phyloP scores from a whole-genome alignment of 1,140 invertebrate genomes.

The Lethrus apterus region DNA sequence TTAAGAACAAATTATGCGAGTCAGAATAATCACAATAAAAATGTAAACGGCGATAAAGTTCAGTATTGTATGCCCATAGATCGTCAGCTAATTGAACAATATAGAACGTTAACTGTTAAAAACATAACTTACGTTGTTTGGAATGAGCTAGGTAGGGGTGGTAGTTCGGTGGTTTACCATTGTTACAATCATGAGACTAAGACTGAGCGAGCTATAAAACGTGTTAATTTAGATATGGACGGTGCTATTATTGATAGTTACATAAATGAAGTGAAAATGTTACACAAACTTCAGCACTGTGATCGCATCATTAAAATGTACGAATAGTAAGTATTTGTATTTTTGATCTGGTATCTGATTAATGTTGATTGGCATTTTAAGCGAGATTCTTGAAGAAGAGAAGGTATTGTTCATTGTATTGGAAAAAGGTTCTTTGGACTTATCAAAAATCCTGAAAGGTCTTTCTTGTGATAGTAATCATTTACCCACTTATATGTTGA shows the following conservation, averaged over 20 bases:
- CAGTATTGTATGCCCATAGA: constrained; percentile 6
- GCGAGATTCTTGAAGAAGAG: constrained; percentile 50
- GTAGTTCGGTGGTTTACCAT: constrained; percentile 36
- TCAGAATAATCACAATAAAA: not conserved
- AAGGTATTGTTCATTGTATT: constrained; percentile 77
- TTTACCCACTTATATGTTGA: constrained; percentile 62
- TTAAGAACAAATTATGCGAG: not conserved
- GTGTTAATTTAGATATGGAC: constrained; percentile 59
- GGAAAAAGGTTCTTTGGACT: constrained; percentile 89
- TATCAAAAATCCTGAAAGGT: constrained; percentile 67
- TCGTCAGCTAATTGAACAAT: constrained; percentile 1
- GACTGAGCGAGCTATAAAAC: constrained; percentile 31
- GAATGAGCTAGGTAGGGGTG: constrained; percentile 35
- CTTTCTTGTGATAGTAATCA: constrained; percentile 49
- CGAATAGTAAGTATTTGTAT: constrained; percentile 71
- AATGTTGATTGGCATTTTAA: constrained; percentile 24
- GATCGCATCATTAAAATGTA: constrained; percentile 76
- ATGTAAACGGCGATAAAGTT: not conserved
- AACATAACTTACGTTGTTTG: constrained; percentile 29
- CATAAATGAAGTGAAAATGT: constrained; percentile 82
- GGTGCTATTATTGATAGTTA: constrained; percentile 67
- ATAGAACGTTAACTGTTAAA: constrained; percentile 27
- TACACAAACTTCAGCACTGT: constrained; percentile 77
- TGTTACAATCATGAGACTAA: constrained; percentile 26
- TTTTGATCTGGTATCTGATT: not conserved